Conservation (phyloP, 2,888 invertebrate genomes). For the Ommatoiulus sabulosus region DNA sequence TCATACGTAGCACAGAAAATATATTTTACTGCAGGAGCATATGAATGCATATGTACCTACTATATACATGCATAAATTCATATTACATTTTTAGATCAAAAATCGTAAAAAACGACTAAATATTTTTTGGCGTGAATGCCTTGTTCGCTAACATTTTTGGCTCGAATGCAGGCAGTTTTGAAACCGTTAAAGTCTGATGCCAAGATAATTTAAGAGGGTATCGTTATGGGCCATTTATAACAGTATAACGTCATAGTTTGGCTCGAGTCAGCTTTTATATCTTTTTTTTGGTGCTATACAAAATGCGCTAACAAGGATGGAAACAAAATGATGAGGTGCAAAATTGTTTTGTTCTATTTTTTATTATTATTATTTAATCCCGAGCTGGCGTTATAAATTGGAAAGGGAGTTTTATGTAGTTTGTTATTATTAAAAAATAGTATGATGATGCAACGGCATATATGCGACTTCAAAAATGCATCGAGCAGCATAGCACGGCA, state of each 20-base stretch:
- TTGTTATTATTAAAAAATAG: too few relatives aligned
- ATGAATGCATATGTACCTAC: too few relatives aligned
- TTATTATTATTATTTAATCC: too few relatives aligned
- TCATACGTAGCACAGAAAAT: neutral
- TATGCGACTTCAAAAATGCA: too few relatives aligned
- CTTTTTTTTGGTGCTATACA: neutral
- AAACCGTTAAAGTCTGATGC: neutral
- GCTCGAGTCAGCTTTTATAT: neutral
- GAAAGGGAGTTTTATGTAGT: too few relatives aligned
- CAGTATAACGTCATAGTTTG: neutral
- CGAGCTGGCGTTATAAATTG: too few relatives aligned
- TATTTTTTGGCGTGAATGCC: neutral
- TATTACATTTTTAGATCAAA: neutral
- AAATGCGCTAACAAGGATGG: neutral
- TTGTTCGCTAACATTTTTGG: neutral
- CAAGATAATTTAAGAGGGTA: neutral
- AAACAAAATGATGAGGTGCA: neutral
- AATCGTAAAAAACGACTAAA: neutral
- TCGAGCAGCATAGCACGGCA: too few relatives aligned
- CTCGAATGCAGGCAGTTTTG: neutral
- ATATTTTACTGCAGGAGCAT: neutral
- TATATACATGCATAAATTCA: too few relatives aligned
- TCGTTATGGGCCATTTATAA: neutral
- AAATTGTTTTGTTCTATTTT: too few relatives aligned
- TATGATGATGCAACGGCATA: too few relatives aligned